Percentiles rank a stretch among this genome's conserved stretches.
Evolutionary conservation across 2,797 vertebrate species (phyloP).

Genomic region (Adrianichthys oophorus): DNA sequence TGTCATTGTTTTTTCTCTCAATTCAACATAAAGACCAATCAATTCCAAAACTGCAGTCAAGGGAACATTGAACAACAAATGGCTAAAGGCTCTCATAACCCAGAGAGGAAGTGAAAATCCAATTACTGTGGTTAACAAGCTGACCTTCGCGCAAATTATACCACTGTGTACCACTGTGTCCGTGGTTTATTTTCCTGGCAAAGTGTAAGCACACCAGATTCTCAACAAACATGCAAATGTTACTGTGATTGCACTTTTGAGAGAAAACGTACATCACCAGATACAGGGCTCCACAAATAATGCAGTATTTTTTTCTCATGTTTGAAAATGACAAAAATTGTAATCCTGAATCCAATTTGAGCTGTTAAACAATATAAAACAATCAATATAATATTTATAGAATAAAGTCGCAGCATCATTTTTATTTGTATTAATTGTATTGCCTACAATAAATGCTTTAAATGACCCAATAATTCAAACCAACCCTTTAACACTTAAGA

Average conservation of each 20-base stretch:
- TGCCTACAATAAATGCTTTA: too few relatives aligned
- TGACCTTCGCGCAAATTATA: conserved; percentile 83
- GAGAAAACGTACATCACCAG: conserved; percentile 45
- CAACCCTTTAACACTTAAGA: too few relatives aligned
- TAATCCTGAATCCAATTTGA: too few relatives aligned
- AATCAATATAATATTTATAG: too few relatives aligned
- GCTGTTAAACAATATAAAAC: too few relatives aligned
- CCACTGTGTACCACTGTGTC: conserved; percentile 63
- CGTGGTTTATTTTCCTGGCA: conserved; percentile 76
- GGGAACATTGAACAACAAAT: conserved; percentile 48
- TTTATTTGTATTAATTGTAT: too few relatives aligned
- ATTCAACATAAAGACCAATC: conserved; percentile 65
- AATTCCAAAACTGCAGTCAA: conserved; percentile 61
- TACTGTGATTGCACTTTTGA: conserved; percentile 61
- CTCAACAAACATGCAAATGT: conserved; percentile 65
- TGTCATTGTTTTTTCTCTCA: conserved; percentile 46
- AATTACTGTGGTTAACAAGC: conserved; percentile 90
- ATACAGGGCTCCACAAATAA: too few relatives aligned
- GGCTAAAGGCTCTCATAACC: conserved; percentile 68
- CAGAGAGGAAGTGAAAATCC: conserved; percentile 82
- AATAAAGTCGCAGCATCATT: too few relatives aligned
- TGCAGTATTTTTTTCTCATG: too few relatives aligned
- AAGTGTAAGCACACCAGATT: conserved; percentile 53
- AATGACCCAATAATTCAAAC: too few relatives aligned
- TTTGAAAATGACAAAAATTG: too few relatives aligned